These are phyloP conservation scores for Drosophila ezoana DNA, from an alignment of 2,888 invertebrate species.

Conservation along the genomic window DNA sequence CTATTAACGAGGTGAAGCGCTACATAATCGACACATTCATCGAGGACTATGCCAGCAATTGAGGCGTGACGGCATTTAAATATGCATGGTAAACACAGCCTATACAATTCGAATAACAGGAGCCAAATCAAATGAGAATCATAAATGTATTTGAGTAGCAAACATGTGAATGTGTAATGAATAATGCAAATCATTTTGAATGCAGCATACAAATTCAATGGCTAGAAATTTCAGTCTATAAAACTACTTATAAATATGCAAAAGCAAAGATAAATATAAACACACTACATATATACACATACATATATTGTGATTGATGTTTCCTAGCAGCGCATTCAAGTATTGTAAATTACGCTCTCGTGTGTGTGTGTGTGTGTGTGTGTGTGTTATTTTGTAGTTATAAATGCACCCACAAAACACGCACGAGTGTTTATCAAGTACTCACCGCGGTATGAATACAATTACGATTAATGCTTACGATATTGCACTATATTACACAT, in stretches of 20 bases:
- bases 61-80: conserved; percentile 38
- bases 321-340: conserved; percentile 65
- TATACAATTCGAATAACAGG: conserved; percentile 20
- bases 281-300: conserved; percentile 18
- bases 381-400: conserved; percentile 19
- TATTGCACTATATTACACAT: conserved; percentile 22
- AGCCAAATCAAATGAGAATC: conserved; percentile 53
- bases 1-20: conserved; percentile 85
- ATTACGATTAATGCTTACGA: conserved; percentile 24
- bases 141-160: conserved; percentile 27
- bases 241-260: conserved; percentile 26
- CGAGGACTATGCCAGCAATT: conserved; percentile 84
- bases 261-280: conserved; percentile 24
- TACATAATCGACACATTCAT: conserved; percentile 85
- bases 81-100: conserved; percentile 27
- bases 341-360: conserved; percentile 58
- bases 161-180: conserved; percentile 26
- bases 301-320: conserved; percentile 74
- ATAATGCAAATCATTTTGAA: conserved; percentile 33
- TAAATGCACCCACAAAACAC: conserved; percentile 15
- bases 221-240: conserved; percentile 22
- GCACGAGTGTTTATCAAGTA: conserved; percentile 1
- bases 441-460: conserved; percentile 13
- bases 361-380: background rate
- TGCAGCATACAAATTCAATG: conserved; percentile 18